Evolutionary conservation across 2,888 invertebrate genomes (phyloP).

Genomic region (Andrena bicolor): DNA sequence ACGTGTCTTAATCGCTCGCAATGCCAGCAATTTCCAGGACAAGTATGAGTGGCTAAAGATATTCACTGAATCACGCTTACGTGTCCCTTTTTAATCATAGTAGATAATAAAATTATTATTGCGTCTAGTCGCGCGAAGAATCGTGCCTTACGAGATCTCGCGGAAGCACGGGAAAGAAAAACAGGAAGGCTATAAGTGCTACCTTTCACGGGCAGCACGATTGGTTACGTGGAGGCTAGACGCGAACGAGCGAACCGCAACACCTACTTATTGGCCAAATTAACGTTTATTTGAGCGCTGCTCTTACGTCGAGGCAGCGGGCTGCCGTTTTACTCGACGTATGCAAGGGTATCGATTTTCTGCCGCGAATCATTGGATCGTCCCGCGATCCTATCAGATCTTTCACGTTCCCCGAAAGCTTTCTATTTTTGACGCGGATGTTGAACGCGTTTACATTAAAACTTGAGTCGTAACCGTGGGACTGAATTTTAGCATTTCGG

Average conservation of each 20-base stretch:
- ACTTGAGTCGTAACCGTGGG: neutral
- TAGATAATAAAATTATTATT: slow-evolving; percentile 1
- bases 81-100: neutral
- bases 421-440: neutral
- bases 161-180: slow-evolving; percentile 20
- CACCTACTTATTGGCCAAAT: slow-evolving; percentile 50
- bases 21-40: neutral
- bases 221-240: slow-evolving; percentile 23
- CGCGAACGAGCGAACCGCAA: neutral
- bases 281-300: slow-evolving; percentile 46
- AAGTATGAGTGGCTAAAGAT: slow-evolving; percentile 9
- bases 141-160: neutral
- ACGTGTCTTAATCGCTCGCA: neutral
- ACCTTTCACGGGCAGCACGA: slow-evolving; percentile 37
- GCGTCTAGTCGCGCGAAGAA: neutral
- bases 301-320: slow-evolving; percentile 13
- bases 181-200: slow-evolving; percentile 52
- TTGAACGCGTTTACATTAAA: neutral
- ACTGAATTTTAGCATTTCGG: neutral
- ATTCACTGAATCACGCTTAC: slow-evolving; percentile 36
- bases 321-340: neutral
- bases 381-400: neutral
- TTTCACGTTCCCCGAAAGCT: neutral
- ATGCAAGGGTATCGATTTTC: neutral
- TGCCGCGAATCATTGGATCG: neutral